Evolutionary conservation across 2,113 vertebrate genomes (phyloP).

Genomic region (Channa maculata): DNA sequence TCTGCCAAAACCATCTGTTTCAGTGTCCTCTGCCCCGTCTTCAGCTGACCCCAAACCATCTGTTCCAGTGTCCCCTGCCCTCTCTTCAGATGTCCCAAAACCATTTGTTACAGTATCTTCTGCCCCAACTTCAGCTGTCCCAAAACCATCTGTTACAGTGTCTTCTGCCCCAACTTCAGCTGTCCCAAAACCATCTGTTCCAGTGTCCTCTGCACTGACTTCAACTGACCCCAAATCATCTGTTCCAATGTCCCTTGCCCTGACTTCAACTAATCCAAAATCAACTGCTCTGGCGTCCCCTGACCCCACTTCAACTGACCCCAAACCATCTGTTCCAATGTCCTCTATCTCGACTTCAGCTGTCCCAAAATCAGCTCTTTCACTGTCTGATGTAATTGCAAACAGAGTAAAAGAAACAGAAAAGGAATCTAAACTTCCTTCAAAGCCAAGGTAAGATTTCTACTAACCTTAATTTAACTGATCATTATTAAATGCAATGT

Average conservation of each 20-base stretch:
- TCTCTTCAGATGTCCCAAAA: background rate
- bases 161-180: background rate
- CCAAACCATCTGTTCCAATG: background rate
- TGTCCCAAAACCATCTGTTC: background rate
- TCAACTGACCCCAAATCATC: background rate
- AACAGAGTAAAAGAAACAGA: background rate
- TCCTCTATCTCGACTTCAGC: background rate
- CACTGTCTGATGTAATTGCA: background rate
- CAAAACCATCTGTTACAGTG: background rate
- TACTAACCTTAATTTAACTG: background rate
- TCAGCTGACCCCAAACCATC: background rate
- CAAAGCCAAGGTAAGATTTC: slow-evolving; percentile 56
- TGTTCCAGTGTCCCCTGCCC: too few species aligned
- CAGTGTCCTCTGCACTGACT: background rate
- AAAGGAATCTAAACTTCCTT: slow-evolving; percentile 1
- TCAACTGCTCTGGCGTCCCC: background rate
- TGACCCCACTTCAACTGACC: background rate
- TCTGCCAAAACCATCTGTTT: background rate
- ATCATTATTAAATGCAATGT: background rate
- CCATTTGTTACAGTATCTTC: fast-evolving
- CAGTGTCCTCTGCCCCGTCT: fast-evolving
- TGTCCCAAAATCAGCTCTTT: background rate
- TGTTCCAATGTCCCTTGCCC: background rate
- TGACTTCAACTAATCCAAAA: background rate
- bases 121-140: too few species aligned